Evolutionary conservation across 2,113 vertebrate genomes (phyloP).

Genomic region (Pluvialis apricaria): DNA sequence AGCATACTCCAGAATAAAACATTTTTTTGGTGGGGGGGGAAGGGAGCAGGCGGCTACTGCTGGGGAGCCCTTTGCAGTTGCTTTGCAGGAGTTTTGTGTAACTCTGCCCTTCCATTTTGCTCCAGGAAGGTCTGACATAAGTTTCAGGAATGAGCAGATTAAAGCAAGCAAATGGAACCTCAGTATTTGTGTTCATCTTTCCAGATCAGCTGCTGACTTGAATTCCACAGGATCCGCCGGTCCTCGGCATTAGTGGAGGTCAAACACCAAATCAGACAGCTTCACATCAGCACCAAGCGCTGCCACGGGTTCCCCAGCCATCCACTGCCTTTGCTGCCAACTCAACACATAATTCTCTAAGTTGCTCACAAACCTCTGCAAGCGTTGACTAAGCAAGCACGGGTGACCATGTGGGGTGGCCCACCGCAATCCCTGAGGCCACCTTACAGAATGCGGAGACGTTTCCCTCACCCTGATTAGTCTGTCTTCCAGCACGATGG

Average conservation of each 20-base stretch:
- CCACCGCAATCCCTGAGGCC: neutral
- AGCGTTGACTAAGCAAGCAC: neutral
- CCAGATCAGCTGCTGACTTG: neutral
- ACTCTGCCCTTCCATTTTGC: neutral
- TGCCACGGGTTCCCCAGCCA: neutral
- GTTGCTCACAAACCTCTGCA: neutral
- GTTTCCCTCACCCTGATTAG: neutral
- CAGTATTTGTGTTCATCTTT: neutral
- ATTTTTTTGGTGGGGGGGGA: neutral
- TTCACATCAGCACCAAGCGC: neutral
- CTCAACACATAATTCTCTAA: accelerated
- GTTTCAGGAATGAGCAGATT: neutral
- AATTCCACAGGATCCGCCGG: neutral
- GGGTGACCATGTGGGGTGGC: neutral
- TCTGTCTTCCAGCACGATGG: neutral
- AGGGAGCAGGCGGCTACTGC: neutral
- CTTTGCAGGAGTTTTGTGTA: neutral
- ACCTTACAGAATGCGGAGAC: neutral
- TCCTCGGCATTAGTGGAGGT: neutral
- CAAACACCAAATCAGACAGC: neutral
- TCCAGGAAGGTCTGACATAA: neutral
- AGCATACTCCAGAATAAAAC: neutral
- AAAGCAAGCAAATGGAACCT: neutral
- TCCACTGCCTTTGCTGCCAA: neutral
- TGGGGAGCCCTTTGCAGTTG: neutral